Conservation (phyloP, 2,113 vertebrate species). For the Microtus richardsoni region DNA sequence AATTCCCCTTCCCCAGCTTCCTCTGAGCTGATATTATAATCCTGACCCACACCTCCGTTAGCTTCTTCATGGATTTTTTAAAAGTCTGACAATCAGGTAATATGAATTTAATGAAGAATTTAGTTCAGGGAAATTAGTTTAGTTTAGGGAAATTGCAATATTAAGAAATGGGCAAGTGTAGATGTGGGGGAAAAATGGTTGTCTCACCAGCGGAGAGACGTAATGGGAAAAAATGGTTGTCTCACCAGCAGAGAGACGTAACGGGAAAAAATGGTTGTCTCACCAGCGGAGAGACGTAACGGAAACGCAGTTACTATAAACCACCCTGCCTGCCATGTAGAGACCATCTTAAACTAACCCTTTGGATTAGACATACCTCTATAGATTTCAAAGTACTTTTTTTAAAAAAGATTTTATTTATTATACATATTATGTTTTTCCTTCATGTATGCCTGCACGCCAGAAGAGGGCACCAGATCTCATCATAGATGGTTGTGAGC, state of each 20-base stretch:
- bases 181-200: background rate
- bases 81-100: constrained; percentile 6
- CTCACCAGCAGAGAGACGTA: too few species aligned
- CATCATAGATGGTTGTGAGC: too few species aligned
- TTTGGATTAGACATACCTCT: background rate
- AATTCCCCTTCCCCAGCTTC: background rate
- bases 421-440: too few species aligned
- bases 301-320: background rate
- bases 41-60: background rate
- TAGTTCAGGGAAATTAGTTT: background rate
- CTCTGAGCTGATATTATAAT: background rate
- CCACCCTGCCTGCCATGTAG: background rate
- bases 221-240: too few species aligned
- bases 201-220: too few species aligned
- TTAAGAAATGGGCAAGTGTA: constrained; percentile 1
- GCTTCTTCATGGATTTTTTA: background rate
- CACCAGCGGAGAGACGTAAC: background rate
- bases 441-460: too few species aligned
- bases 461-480: too few species aligned
- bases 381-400: background rate
- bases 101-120: background rate
- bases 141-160: constrained; percentile 37
- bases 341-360: constrained; percentile 33
- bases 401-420: too few species aligned
- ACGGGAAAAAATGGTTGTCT: background rate